Evolutionary conservation across 1,140 invertebrate genomes (phyloP).

Genomic region (Lordiphosa collinella): DNA sequence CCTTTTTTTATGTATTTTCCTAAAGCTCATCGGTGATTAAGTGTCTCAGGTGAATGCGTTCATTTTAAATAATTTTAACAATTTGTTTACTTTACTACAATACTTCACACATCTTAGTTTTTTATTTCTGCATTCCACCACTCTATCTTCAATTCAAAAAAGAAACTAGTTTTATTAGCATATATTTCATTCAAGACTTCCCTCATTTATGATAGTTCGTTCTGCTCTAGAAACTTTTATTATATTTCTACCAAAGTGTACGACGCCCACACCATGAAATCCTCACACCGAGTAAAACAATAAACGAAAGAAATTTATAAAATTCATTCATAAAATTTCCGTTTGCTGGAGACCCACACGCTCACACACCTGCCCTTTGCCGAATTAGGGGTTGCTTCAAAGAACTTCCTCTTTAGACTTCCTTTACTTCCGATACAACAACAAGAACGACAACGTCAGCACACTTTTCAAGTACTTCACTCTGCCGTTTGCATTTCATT

Average conservation of each 20-base stretch:
- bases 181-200: conserved; percentile 54
- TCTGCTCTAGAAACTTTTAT: conserved; percentile 58
- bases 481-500: conserved; percentile 5
- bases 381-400: conserved; percentile 17
- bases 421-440: conserved; percentile 33
- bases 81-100: too few species aligned
- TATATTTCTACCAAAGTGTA: neutral
- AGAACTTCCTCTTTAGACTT: conserved; percentile 7
- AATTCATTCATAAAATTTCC: conserved; percentile 46
- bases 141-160: conserved; percentile 5
- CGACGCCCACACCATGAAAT: conserved; percentile 41
- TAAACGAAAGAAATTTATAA: conserved; percentile 8
- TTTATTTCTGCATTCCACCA: neutral
- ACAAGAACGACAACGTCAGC: conserved; percentile 18
- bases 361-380: conserved; percentile 34
- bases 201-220: conserved; percentile 27
- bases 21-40: too few species aligned
- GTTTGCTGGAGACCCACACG: conserved; percentile 12
- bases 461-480: conserved; percentile 23
- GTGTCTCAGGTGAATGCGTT: too few species aligned
- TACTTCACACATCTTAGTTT: too few species aligned
- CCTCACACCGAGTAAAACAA: neutral
- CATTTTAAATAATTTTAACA: too few species aligned
- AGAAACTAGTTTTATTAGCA: neutral
- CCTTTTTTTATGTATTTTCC: too few species aligned